Conservation (phyloP, 1,140 invertebrate species). For the Lasaia peninsularis region DNA sequence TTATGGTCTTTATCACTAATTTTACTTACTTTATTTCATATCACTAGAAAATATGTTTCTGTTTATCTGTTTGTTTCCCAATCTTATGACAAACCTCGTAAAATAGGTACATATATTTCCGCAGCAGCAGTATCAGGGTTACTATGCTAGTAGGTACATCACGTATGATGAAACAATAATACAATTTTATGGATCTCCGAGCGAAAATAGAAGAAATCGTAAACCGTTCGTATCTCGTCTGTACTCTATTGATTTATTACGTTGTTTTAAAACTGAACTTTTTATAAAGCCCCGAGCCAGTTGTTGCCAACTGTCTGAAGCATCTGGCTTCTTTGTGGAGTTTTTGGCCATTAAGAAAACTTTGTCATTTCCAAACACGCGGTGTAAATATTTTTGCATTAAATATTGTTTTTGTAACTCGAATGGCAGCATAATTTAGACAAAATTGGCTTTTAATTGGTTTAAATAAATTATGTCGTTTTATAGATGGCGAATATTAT, state of each 20-base stretch:
- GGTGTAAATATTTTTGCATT: constrained; percentile 32
- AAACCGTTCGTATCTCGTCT: constrained; percentile 60
- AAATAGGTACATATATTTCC: not conserved
- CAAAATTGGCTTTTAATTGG: too few relatives aligned
- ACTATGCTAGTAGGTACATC: not conserved
- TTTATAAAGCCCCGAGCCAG: constrained; percentile 59
- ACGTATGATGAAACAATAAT: constrained; percentile 6
- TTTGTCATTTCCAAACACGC: constrained; percentile 58
- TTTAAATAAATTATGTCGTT: too few relatives aligned
- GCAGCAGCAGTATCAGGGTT: not conserved
- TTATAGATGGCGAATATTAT: too few relatives aligned
- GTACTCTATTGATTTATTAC: constrained; percentile 70
- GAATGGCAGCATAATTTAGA: constrained; percentile 1
- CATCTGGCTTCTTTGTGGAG: constrained; percentile 65
- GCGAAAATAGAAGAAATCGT: constrained; percentile 45
- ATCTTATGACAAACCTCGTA: too few relatives aligned
- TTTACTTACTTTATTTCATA: too few relatives aligned
- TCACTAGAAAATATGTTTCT: too few relatives aligned
- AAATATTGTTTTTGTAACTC: constrained; percentile 10
- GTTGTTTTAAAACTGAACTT: constrained; percentile 66
- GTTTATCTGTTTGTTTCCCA: too few relatives aligned
- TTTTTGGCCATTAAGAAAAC: constrained; percentile 59
- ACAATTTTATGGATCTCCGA: constrained; percentile 44
- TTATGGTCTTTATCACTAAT: too few relatives aligned
- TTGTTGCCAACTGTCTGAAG: constrained; percentile 70